Base-by-base conservation (phyloP, 2,797 vertebrate genomes). In the Xiphorhynchus erythropygius region DNA sequence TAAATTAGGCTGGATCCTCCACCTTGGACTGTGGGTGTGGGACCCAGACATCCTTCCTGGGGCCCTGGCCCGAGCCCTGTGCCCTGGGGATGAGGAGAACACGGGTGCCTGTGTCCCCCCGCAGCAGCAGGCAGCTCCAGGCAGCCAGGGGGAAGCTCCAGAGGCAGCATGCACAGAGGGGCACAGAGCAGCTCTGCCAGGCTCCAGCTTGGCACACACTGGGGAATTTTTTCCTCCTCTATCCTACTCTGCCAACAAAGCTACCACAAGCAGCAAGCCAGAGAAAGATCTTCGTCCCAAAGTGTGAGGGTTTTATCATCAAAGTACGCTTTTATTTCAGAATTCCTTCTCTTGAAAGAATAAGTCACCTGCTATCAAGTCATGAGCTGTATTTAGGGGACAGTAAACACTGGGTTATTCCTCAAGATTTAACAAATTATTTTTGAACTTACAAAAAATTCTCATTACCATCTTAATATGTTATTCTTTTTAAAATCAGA, bases 41-140 rank as follows among this genome's bases (percentile, higher is more conserved):
- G 11, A 13, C 25, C 12, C 59, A 62, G 23, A 46, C 30, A 65
- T 10, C 18, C 37, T 37, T 37, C 28, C 68, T 42, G n/a, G 41
- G 52, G 37, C 13, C 11, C 28, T 19, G n/a, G 22, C 18, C 1
- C 1, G 1, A 62, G 22, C 32, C 5, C 12, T 0, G 1, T 18
- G 55, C 17, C 42, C 65, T 21, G 13, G 7, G 23, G 42, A 41
- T 33, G 18, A 67, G 63, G 39, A 52, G 41, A 52, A 18, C 25
- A 15, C 7, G 24, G 21, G 30, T 14, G 17, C 33, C n/a, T 25
- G 28, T 44, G 27, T 30, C 12, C 6, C 21, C 33, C 56, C 33
- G 21, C 1, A 2, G n/a, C 65, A 55, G 49, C 0, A 50, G 0
- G 50, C 70, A 82, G 49, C n/a, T 60, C 35, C 63, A 62, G 53